Evolutionary conservation across 2,113 vertebrate genomes (phyloP).

Genomic region (Mormoops blainvillei): DNA sequence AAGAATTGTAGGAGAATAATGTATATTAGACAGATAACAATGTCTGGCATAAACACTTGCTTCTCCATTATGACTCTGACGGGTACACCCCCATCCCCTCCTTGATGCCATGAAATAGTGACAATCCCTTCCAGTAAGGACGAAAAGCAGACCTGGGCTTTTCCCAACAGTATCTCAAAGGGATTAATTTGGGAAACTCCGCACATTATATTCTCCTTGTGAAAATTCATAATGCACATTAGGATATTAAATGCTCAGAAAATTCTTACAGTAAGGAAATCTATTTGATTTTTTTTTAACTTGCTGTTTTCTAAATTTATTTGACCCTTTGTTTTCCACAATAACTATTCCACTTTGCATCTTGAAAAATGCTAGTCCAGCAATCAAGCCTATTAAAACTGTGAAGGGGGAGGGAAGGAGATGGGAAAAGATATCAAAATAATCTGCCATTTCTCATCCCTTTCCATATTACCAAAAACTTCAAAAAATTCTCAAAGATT

Average conservation of each 20-base stretch:
- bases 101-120: conserved; percentile 19
- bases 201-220: conserved; percentile 31
- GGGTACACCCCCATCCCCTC: neutral
- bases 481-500: neutral
- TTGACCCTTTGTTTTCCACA: conserved; percentile 14
- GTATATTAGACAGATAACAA: conserved; percentile 9
- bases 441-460: neutral
- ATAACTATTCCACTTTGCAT: neutral
- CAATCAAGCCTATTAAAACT: conserved; percentile 7
- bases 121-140: conserved; percentile 32
- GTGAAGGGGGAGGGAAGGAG: neutral
- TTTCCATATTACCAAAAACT: neutral
- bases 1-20: neutral
- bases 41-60: neutral
- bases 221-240: conserved; percentile 42
- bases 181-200: conserved; percentile 45
- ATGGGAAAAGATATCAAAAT: neutral
- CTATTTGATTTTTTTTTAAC: conserved; percentile 39
- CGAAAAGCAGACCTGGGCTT: conserved; percentile 30
- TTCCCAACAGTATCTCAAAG: conserved; percentile 34
- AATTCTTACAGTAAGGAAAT: conserved; percentile 51
- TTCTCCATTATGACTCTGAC: conserved; percentile 27
- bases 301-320: conserved; percentile 33
- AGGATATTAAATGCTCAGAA: conserved; percentile 44
- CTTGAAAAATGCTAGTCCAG: neutral